Evolutionary conservation across 2,888 invertebrate species (phyloP).

Genomic region (Aquatica leii): DNA sequence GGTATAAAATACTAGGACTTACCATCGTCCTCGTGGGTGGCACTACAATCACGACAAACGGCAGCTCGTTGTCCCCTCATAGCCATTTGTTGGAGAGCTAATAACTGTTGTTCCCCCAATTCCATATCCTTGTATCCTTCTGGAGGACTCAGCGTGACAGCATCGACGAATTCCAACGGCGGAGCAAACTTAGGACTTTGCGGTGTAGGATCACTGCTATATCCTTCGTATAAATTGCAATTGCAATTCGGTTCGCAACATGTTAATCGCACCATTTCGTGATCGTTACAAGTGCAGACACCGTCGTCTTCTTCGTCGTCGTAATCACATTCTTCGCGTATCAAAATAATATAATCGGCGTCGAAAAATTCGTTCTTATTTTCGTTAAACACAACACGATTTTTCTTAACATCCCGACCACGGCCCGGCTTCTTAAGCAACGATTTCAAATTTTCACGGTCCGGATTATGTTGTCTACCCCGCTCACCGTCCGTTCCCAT

Average conservation of each 20-base stretch:
- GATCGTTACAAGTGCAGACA: constrained; percentile 76
- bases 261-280: constrained; percentile 69
- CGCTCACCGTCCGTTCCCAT: constrained; percentile 60
- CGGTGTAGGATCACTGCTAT: constrained; percentile 51
- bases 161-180: constrained; percentile 77
- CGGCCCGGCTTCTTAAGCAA: constrained; percentile 79
- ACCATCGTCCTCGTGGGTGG: constrained; percentile 56
- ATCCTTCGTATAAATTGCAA: constrained; percentile 56
- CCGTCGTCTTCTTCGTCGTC: constrained; percentile 80
- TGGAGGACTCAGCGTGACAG: constrained; percentile 88
- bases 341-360: constrained; percentile 90
- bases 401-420: constrained; percentile 63
- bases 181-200: constrained; percentile 71
- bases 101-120: constrained; percentile 65
- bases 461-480: constrained; percentile 65
- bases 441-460: constrained; percentile 72
- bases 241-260: constrained; percentile 75
- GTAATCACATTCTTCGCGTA: constrained; percentile 86
- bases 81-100: constrained; percentile 67
- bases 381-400: constrained; percentile 89
- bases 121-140: constrained; percentile 92
- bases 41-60: constrained; percentile 60
- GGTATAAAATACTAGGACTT: constrained; percentile 31
- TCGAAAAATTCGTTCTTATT: constrained; percentile 91
- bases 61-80: constrained; percentile 50